Base-by-base conservation (phyloP, 2,888 invertebrate genomes). In the Branchellion lobata region DNA sequence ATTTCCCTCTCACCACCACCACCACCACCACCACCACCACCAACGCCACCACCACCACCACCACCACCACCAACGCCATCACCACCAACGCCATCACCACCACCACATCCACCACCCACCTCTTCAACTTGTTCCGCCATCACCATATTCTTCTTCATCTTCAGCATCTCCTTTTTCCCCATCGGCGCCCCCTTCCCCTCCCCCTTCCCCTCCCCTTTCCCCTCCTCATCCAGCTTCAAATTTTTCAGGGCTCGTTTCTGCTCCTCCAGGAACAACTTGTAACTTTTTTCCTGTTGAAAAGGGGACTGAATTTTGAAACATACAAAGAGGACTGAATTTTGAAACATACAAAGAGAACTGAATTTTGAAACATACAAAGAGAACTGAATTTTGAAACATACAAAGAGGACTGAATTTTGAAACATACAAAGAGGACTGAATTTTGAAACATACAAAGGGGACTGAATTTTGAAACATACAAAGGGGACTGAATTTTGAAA, bases 191-290 rank as follows among this genome's bases (percentile, higher is more conserved):
- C 31, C 18, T 33, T 34, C 61, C 69, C 51, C 11, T 68, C 75
- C 1, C 47, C 76, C n/a, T n/a, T n/a, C 14, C 69, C 71, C 11
- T 57, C 31, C 18, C 33, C 34, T 36, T 71, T 33, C 11, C 47
- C 75, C 1, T 51, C 76, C 21, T 27, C 61, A 31, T 78, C 78
- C 33, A 61, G 27, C 57, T 73, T 71, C 73, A 80, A 5, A 21
- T 34, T 36, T 73, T 81, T 81, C 31, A 79, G n/a, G 51, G 79
- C 79, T 40, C 69, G 72, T 29, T 53, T 79, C 75, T 81, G 79
- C 2, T 14, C 24, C 47, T 81, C 81, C 21, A 65, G 65, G 27
- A 81, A 79, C 18, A 31, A 33, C 61, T 75, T 81, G 34, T 73
- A 47, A n/a, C 51, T 74, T 74, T 51, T 79, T 31, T 81, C 81